Conservation (phyloP, 2,113 vertebrate genomes). For the Chaetodon trifascialis region DNA sequence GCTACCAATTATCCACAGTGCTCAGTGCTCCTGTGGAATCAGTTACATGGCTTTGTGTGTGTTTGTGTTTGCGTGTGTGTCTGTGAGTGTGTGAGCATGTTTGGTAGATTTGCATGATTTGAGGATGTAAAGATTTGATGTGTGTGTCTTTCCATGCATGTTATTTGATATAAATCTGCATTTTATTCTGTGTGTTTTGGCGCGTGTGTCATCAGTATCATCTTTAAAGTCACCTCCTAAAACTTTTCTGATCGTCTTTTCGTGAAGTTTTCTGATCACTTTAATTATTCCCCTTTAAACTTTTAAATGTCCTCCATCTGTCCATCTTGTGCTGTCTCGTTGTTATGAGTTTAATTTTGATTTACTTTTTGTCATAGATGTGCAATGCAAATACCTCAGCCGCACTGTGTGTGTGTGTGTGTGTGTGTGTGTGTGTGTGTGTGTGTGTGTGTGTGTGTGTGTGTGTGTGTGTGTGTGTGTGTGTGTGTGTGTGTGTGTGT, state of each 20-base stretch:
- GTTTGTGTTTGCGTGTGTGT: conserved; percentile 66
- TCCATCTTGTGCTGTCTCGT: background rate
- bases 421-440: background rate
- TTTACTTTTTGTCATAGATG: background rate
- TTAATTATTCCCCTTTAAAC: too few relatives aligned
- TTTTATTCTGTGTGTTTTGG: background rate
- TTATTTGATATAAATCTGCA: conserved; percentile 9
- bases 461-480: background rate
- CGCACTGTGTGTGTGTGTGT: conserved; percentile 2
- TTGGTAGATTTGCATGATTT: conserved; percentile 55
- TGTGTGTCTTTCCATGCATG: background rate
- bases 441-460: conserved; percentile 11
- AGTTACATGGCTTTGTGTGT: conserved; percentile 83
- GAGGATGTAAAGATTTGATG: conserved; percentile 38
- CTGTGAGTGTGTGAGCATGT: conserved; percentile 3
- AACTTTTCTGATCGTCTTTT: background rate
- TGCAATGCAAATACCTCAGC: background rate
- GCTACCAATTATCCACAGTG: conserved; percentile 84
- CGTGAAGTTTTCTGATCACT: background rate
- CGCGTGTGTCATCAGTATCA: background rate
- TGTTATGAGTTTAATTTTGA: background rate
- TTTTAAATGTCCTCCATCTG: too few relatives aligned
- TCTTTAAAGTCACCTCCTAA: background rate
- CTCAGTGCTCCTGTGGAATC: conserved; percentile 83
- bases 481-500: conserved; percentile 15